Percentiles rank a stretch among this genome's conserved stretches.
These are phyloP conservation scores for Sus cebifrons DNA, from an alignment of 2,797 vertebrate genomes.

Conservation along the genomic window DNA sequence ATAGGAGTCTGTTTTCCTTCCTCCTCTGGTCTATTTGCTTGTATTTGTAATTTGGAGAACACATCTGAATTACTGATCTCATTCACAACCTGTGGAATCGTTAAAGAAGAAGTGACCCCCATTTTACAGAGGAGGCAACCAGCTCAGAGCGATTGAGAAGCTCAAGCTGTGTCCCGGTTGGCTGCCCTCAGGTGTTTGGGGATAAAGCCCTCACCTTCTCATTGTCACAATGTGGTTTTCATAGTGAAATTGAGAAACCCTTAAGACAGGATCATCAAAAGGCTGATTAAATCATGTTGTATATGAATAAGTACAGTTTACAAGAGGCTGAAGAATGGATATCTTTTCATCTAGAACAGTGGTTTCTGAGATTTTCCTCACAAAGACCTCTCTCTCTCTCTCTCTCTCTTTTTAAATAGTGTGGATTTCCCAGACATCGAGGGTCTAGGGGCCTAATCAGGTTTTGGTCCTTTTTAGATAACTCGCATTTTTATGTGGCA, in stretches of 20 bases:
- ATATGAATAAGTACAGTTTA: accelerated
- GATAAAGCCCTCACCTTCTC: background rate
- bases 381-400: background rate
- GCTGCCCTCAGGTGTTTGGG: background rate
- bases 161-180: background rate
- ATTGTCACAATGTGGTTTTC: background rate
- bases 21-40: background rate
- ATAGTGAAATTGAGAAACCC: background rate
- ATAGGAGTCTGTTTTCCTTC: background rate
- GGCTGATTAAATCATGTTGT: too few relatives aligned
- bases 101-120: background rate
- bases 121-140: background rate
- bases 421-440: background rate
- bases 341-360: background rate
- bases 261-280: background rate
- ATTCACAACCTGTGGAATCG: background rate
- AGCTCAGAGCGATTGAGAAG: background rate
- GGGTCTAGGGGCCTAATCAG: accelerated
- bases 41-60: background rate
- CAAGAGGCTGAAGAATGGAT: accelerated
- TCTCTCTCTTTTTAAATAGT: accelerated
- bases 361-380: background rate
- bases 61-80: background rate
- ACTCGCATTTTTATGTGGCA: background rate
- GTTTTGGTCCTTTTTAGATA: background rate